Evolutionary conservation across 2,888 invertebrate genomes (phyloP).

Genomic region (Leptogaster cylindrica): DNA sequence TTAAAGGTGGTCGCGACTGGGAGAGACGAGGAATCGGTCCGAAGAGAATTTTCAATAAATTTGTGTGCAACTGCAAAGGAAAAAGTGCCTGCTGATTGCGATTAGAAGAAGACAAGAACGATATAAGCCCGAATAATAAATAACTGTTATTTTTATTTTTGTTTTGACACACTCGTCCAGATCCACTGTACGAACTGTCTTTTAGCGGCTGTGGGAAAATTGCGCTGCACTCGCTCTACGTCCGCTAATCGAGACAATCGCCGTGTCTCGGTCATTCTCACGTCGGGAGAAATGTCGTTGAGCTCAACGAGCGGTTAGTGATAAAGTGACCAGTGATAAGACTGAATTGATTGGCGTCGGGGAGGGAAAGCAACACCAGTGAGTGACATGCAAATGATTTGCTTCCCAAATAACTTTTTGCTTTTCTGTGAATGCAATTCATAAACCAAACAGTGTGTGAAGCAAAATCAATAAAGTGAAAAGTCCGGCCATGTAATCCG

Average conservation of each 20-base stretch:
- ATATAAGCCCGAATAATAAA: no score
- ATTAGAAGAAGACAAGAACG: not conserved
- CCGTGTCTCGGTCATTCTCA: conserved; percentile 21
- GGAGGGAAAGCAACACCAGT: not conserved
- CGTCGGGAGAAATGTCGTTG: not conserved
- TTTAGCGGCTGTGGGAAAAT: no score
- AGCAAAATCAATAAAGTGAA: conserved; percentile 35
- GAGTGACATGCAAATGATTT: conserved; percentile 1
- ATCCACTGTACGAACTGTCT: no score
- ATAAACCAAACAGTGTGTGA: conserved; percentile 36
- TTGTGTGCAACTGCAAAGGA: conserved; percentile 40
- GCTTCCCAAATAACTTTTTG: no score
- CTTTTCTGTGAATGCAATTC: no score
- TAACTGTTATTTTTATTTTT: no score
- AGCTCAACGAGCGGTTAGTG: not conserved
- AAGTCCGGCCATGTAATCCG: not conserved
- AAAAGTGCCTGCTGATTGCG: conserved; percentile 6
- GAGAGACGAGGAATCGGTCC: no score
- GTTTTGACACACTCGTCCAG: not conserved
- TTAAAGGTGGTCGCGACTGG: no score
- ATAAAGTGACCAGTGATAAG: not conserved
- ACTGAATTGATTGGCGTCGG: not conserved
- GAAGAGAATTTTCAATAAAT: conserved; percentile 44
- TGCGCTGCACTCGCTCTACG: no score
- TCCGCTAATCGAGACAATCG: no score